Base-by-base conservation (phyloP, 2,888 invertebrate species). In the Machimus atricapillus region DNA sequence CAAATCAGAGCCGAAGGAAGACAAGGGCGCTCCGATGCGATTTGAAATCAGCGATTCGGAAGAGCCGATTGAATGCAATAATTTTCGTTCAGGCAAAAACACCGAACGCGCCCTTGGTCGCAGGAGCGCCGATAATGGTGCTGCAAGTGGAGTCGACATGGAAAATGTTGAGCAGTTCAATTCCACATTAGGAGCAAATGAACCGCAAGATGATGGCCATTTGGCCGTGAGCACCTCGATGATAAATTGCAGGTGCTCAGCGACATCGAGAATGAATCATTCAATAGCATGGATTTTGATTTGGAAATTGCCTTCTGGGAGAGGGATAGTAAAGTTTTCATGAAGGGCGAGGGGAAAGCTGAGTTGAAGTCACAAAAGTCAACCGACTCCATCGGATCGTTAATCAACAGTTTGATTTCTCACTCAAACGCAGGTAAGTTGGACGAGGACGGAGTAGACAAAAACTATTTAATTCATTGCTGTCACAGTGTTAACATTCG, bases 201-300 rank as follows among this genome's bases (percentile, higher is more conserved):
- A 87, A 81, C 83, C 83, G 83, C 87, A 86, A 52, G 85, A 87
- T 40, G 87, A 87, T 37, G 85, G 73, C 85, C 85, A 87, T 73
- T 87, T 87, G 83, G 12, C 27, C n/a, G 66, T 76, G 31, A 85
- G 16, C 46, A 78, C 46, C 74, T 12, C 23, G 92, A 92, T 90
- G 92, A 92, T 90, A 92, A 92, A 90, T 92, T 91, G 90, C 91
- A 91, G 89, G 90, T 91, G 90, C 91, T 92, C 90, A 92, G 92
- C 91, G 92, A 92, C 91, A 91, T 91, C 89, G 93, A 93, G 90
- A 91, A 92, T 91, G 93, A 93, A 91, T 93, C 93, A 88, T 91
- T 93, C 90, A 92, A 92, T 90, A 92, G 92, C 90, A 92, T 92
- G 90, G 93, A 93, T 91, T 93, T 92, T 89, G 92, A 92, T 89